These are phyloP conservation scores for Saccostrea cuccullata DNA, from an alignment of 1,140 invertebrate species.

Conservation along the genomic window DNA sequence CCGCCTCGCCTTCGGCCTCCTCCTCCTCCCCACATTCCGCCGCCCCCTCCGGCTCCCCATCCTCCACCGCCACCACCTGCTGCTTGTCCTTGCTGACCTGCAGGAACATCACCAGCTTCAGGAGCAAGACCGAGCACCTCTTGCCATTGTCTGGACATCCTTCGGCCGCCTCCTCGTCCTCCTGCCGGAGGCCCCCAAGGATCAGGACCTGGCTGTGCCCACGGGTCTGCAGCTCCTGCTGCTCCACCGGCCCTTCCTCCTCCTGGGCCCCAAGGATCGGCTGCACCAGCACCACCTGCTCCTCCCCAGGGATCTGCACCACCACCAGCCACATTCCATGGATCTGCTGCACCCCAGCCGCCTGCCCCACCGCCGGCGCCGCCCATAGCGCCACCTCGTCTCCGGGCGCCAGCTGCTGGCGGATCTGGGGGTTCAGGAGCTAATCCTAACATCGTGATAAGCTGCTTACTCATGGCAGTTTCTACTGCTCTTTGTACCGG, in stretches of 20 bases:
- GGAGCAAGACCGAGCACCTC: slow-evolving; percentile 41
- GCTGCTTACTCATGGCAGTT: slow-evolving; percentile 52
- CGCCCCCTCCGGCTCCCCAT: not conserved
- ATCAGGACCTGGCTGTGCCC: slow-evolving; percentile 12
- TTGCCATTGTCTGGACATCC: slow-evolving; percentile 43
- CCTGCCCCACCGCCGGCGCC: not conserved
- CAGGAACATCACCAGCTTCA: slow-evolving; percentile 49
- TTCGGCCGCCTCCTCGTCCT: not conserved
- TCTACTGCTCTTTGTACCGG: slow-evolving; percentile 50
- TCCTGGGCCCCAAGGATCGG: not conserved
- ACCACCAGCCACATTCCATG: not conserved
- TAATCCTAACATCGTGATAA: slow-evolving; percentile 54
- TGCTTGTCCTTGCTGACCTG: slow-evolving; percentile 17
- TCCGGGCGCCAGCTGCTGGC: slow-evolving; percentile 41
- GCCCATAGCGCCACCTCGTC: slow-evolving; percentile 17
- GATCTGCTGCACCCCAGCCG: not conserved
- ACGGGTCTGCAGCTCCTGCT: not conserved
- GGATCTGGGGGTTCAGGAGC: slow-evolving; percentile 56
- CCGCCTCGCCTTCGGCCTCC: not conserved
- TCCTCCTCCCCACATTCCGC: slow-evolving; percentile 1
- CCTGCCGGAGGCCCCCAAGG: slow-evolving; percentile 22
- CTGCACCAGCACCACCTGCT: not conserved
- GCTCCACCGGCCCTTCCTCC: not conserved
- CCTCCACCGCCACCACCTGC: slow-evolving; percentile 7
- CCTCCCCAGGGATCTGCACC: not conserved